A percentile compares a stretch with the other conserved stretches of the same genome.
phyloP scores from a whole-genome alignment of 2,113 vertebrate genomes.

The Thryonomys swinderianus region DNA sequence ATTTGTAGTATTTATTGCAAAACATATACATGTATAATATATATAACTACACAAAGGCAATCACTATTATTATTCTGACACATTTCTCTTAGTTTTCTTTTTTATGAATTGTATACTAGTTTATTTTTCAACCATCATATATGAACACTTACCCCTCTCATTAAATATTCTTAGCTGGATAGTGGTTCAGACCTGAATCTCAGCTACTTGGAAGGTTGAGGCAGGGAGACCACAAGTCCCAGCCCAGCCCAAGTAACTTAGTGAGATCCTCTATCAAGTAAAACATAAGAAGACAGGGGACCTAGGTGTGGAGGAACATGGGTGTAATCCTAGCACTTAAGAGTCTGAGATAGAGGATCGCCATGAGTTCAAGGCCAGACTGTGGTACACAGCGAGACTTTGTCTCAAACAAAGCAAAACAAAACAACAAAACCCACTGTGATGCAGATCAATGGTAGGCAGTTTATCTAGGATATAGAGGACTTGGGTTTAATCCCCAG shows the following conservation, averaged over 20 bases:
- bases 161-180: background rate
- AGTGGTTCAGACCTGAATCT: background rate
- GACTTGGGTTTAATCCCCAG: background rate
- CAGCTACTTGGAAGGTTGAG: background rate
- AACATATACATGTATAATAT: background rate
- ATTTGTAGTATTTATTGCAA: background rate
- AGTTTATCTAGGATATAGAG: background rate
- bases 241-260: background rate
- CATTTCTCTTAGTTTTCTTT: background rate
- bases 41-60: background rate
- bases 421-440: no score
- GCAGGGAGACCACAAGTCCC: background rate
- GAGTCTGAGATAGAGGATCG: background rate
- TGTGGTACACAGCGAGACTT: background rate
- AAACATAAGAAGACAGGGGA: background rate
- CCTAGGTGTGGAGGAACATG: background rate
- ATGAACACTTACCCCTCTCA: background rate
- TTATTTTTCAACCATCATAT: background rate
- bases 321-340: background rate
- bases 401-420: no score
- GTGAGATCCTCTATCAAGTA: background rate
- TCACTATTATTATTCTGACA: background rate
- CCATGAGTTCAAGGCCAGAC: background rate
- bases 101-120: background rate
- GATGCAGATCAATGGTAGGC: background rate